These are phyloP conservation scores for Geococcyx californianus DNA, from an alignment of 2,113 vertebrate species.

Conservation along the genomic window DNA sequence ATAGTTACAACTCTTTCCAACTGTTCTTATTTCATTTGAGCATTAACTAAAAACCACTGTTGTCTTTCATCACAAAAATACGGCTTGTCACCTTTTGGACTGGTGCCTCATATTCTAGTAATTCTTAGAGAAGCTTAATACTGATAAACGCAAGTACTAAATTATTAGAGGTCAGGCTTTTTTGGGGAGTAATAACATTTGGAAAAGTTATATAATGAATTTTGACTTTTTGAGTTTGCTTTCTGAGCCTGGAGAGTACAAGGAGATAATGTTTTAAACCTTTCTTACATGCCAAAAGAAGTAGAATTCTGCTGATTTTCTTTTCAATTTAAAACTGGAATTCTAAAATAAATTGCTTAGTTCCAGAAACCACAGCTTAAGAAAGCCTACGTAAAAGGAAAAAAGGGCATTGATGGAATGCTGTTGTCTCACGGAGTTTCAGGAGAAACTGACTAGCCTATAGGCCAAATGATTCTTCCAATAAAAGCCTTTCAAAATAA, in stretches of 20 bases:
- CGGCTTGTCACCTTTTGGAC: background rate
- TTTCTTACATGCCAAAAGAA: background rate
- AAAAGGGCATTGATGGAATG: background rate
- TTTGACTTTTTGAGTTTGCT: background rate
- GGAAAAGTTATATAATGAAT: background rate
- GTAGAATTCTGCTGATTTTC: background rate
- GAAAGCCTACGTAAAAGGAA: background rate
- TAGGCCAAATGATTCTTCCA: background rate
- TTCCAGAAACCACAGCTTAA: background rate
- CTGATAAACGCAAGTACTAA: background rate
- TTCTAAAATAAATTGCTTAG: background rate
- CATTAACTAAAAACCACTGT: background rate
- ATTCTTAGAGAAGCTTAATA: background rate
- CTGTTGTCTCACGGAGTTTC: background rate
- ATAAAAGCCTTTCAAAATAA: background rate
- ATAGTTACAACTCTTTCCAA: background rate
- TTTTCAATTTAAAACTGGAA: background rate
- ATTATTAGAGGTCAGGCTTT: background rate
- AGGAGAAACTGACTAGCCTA: background rate
- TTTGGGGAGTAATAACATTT: background rate
- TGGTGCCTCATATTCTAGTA: background rate
- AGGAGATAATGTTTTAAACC: background rate
- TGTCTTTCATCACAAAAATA: background rate
- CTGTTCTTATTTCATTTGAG: background rate
- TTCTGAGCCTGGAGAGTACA: background rate